phyloP scores from a whole-genome alignment of 2,797 vertebrate genomes.

The Oryzias sinensis region DNA sequence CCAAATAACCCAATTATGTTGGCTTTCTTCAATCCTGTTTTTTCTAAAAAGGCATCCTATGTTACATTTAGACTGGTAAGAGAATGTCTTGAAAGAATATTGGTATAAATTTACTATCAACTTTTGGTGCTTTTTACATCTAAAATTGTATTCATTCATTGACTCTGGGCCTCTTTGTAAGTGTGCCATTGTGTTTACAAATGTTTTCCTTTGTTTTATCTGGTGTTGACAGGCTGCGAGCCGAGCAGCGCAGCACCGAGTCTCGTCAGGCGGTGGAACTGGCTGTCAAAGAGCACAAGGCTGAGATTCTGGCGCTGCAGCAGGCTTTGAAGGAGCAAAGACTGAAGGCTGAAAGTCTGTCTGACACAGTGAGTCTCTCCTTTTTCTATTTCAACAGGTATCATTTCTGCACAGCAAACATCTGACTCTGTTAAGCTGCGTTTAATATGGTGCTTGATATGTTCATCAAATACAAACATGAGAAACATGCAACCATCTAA shows the following conservation, averaged over 20 bases:
- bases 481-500: too few species aligned
- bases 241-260: constrained; percentile 94
- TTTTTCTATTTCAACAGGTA: background rate
- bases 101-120: too few species aligned
- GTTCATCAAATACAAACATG: background rate
- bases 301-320: constrained; percentile 94
- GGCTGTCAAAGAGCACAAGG: constrained; percentile 97
- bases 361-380: constrained; percentile 86
- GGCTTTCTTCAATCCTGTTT: too few species aligned
- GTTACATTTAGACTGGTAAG: too few species aligned
- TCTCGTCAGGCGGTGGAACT: constrained; percentile 97
- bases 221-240: constrained; percentile 80
- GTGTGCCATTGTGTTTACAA: too few species aligned
- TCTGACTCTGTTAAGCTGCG: background rate
- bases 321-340: constrained; percentile 97
- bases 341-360: constrained; percentile 97
- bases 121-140: background rate
- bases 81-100: too few species aligned
- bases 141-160: background rate
- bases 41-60: too few species aligned
- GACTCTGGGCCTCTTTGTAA: background rate
- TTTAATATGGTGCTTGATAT: background rate
- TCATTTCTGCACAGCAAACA: background rate
- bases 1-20: too few species aligned
- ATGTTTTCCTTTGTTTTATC: constrained; percentile 3